Percentiles rank a stretch among this genome's conserved stretches.
These are phyloP conservation scores for Campylorhamphus procurvoides DNA, from an alignment of 2,113 vertebrate species.

Conservation along the genomic window DNA sequence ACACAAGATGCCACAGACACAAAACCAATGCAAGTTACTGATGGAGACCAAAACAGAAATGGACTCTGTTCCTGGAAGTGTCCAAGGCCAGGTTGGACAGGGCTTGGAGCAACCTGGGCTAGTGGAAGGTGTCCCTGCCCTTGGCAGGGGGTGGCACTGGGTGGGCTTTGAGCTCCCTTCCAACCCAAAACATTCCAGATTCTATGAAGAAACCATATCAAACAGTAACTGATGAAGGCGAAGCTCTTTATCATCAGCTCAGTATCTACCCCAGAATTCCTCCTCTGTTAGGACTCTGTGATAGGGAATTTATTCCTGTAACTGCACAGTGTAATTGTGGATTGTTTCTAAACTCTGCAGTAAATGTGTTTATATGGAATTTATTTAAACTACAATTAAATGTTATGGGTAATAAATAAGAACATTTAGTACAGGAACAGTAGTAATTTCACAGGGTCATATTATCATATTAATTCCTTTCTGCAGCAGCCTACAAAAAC, in stretches of 20 bases:
- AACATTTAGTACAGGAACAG: neutral
- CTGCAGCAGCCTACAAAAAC: neutral
- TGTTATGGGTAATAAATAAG: neutral
- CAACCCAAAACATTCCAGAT: neutral
- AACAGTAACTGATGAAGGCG: neutral
- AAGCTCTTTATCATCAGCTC: neutral
- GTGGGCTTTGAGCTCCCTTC: neutral
- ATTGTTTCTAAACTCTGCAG: neutral
- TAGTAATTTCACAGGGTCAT: neutral
- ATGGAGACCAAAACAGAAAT: neutral
- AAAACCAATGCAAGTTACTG: neutral
- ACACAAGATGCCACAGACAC: neutral
- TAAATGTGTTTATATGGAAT: neutral
- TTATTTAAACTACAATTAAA: constrained; percentile 23
- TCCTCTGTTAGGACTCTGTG: neutral
- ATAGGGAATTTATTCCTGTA: neutral
- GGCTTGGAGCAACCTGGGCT: neutral
- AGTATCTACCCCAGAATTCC: neutral
- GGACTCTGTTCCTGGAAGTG: neutral
- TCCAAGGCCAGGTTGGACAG: neutral
- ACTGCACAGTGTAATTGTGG: neutral
- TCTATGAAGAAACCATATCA: neutral
- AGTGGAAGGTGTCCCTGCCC: neutral
- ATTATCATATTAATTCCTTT: constrained; percentile 19
- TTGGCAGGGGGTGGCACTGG: neutral